phyloP scores from a whole-genome alignment of 2,888 invertebrate species.

The Congeria kusceri region DNA sequence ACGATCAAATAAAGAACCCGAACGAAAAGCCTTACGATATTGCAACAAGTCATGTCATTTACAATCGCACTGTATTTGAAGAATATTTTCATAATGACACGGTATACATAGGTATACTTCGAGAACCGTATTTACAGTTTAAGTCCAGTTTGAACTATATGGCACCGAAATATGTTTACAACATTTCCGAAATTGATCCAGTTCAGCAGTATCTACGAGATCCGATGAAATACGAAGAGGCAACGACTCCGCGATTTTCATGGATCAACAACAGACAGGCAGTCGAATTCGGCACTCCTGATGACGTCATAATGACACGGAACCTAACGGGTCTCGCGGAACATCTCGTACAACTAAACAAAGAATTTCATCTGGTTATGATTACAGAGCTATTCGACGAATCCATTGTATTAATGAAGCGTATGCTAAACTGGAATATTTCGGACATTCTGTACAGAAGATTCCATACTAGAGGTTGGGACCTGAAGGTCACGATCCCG shows the following conservation, averaged over 20 bases:
- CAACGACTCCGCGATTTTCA: conserved; percentile 34
- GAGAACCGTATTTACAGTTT: conserved; percentile 68
- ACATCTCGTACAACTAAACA: conserved; percentile 65
- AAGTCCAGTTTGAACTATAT: conserved; percentile 69
- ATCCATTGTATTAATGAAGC: conserved; percentile 70
- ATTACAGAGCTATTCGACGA: conserved; percentile 75
- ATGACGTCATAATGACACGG: conserved; percentile 45
- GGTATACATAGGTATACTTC: conserved; percentile 66
- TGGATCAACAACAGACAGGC: conserved; percentile 70
- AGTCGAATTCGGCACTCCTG: conserved; percentile 67
- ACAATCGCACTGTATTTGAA: conserved; percentile 59
- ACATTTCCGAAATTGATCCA: conserved; percentile 47
- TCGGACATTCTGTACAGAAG: conserved; percentile 69
- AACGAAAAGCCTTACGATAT: conserved; percentile 63
- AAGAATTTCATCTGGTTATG: conserved; percentile 71
- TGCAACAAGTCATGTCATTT: conserved; percentile 67
- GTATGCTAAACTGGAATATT: conserved; percentile 69
- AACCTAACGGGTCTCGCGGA: conserved; percentile 47
- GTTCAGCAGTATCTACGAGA: conserved; percentile 63
- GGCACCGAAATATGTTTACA: conserved; percentile 59
- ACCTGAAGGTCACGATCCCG: conserved; percentile 55
- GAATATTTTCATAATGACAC: conserved; percentile 57
- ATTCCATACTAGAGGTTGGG: conserved; percentile 60
- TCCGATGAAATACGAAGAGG: conserved; percentile 53
- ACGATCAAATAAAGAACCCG: conserved; percentile 53